A percentile compares a stretch with the other conserved stretches of the same genome.
Conservation (phyloP, 2,797 vertebrate genomes). For the Brachymystax lenok region DNA sequence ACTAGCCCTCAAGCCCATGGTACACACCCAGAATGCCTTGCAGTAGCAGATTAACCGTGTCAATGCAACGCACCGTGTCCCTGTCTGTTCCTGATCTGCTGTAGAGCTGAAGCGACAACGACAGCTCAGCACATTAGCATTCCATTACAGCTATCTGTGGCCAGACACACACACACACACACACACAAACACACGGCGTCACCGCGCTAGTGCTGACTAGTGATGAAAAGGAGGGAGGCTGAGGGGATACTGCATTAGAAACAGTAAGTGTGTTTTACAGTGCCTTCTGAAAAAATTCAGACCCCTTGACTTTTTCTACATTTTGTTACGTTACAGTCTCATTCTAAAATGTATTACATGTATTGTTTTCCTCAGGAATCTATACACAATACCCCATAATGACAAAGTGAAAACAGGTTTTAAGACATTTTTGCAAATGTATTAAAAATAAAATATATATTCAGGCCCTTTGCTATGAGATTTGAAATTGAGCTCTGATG, state of each 20-base stretch:
- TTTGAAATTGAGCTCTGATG: too few relatives aligned
- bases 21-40: conserved; percentile 39
- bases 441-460: too few relatives aligned
- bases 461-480: too few relatives aligned
- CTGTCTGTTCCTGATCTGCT: background rate
- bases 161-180: conserved; percentile 8
- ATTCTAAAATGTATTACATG: too few relatives aligned
- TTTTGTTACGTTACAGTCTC: too few relatives aligned
- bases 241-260: background rate
- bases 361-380: too few relatives aligned
- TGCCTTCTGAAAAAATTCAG: conserved; percentile 12
- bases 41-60: conserved; percentile 21
- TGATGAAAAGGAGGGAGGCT: background rate
- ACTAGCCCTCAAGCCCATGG: conserved; percentile 31
- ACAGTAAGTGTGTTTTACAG: background rate
- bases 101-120: conserved; percentile 16
- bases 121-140: conserved; percentile 57
- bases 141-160: conserved; percentile 55
- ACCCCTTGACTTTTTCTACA: too few relatives aligned
- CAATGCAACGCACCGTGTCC: background rate
- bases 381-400: too few relatives aligned
- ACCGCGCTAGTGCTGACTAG: background rate
- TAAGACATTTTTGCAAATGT: too few relatives aligned
- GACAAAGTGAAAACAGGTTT: too few relatives aligned
- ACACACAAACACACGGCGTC: conserved; percentile 14